Conservation (phyloP, 2,113 vertebrate genomes). For the Piaya cayana region DNA sequence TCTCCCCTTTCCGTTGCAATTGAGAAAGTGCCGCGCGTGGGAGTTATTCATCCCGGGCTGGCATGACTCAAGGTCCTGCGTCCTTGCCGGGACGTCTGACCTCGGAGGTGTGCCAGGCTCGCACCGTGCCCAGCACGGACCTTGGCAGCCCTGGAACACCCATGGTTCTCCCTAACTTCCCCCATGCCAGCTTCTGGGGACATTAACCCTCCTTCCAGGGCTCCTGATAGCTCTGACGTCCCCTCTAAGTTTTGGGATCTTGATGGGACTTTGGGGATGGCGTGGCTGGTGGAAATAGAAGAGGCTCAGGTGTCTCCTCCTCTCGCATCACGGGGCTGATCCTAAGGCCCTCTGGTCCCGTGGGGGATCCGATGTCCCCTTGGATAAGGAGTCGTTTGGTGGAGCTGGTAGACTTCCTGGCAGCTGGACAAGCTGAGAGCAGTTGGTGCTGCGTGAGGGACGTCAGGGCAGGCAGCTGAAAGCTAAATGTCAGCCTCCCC, state of each 20-base stretch:
- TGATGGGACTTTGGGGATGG: neutral
- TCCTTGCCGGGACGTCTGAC: neutral
- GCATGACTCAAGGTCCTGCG: conserved; percentile 28
- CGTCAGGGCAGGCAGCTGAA: neutral
- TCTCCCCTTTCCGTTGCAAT: neutral
- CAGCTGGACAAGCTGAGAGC: neutral
- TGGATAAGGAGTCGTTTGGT: neutral
- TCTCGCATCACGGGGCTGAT: neutral
- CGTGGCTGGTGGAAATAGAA: neutral
- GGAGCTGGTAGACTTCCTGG: neutral
- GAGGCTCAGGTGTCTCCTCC: neutral
- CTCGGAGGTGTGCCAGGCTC: neutral
- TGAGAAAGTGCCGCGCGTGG: neutral
- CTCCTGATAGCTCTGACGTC: neutral
- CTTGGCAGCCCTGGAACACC: neutral
- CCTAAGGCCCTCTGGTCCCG: neutral
- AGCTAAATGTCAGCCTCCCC: neutral
- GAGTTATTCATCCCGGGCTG: neutral
- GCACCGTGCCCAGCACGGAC: neutral
- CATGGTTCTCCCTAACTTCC: neutral
- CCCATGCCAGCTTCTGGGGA: neutral
- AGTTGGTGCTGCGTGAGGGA: fast-evolving
- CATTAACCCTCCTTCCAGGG: neutral
- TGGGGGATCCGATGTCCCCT: neutral
- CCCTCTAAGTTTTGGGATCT: neutral